Evolutionary conservation across 1,140 invertebrate genomes (phyloP), one percentile per base, ranked within the genome.

Genomic region (Laodelphax striatellus): DNA sequence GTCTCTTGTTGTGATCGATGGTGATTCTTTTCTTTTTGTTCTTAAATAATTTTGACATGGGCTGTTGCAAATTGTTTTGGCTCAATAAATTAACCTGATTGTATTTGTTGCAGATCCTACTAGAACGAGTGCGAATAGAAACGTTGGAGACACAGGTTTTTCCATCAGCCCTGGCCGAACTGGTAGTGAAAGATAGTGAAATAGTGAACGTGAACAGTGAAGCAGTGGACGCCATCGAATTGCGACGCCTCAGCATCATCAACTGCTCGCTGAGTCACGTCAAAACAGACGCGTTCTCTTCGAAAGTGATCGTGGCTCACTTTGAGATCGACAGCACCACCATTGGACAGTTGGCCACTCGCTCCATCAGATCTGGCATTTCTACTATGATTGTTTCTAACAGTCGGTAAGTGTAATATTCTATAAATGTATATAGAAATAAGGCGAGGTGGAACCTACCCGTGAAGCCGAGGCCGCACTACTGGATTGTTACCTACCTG

Each of bases 211-310:
- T 88, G 16, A 72, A 74, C 2, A 70, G 75, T 34, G 76, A 81
- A 8, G 83, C 85, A 1, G 87, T 89, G 67, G 79, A 76, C 42
- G 80, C 83, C 0, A 79, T 81, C 60, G 77, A 77, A 28, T 81
- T 86, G 55, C 76, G 78, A 61, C 74, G 75, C 46, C 76, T 89
- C 3, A 73, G 73, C 58, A 78, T 86, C 14, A 75, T 76, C 50
- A 82, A 86, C 67, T 79, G 80, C 19, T 76, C 79, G 1, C 77
- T 88, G 42, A 66, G 74, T 9, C 70, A 73, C 43, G 78, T 88
- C 11, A 76, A 82, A 68, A 69, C 74, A 8, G 79, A 79, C 21
- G 83, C 86, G 2, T 85, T 88, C 66, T 79, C 77, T n/a, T 75
- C 79, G 14, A 72, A 79, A 55, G 81, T 80, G 0, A 73, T 85